These are phyloP conservation scores for Plecturocebus donacophilus DNA, from an alignment of 2,113 vertebrate species.

Conservation along the genomic window DNA sequence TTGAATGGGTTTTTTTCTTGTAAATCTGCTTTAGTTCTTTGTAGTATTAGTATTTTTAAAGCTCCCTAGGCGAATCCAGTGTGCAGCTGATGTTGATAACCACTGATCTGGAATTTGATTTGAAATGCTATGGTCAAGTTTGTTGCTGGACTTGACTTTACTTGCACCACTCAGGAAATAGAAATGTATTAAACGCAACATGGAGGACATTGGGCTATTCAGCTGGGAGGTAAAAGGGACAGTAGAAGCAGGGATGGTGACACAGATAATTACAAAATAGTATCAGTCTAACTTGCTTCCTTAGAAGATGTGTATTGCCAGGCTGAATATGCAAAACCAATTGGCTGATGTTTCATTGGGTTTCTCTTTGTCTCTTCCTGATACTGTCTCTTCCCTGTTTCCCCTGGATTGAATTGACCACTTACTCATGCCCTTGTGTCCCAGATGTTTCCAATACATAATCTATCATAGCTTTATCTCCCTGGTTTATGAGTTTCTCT, in stretches of 20 bases:
- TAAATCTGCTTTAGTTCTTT: no score
- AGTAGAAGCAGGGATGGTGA: not conserved
- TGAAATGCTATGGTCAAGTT: rapidly evolving
- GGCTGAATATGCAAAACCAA: not conserved
- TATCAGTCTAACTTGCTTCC: not conserved
- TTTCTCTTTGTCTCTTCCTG: not conserved
- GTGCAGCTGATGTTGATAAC: not conserved
- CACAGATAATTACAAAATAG: not conserved
- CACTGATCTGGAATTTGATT: not conserved
- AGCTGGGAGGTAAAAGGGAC: not conserved
- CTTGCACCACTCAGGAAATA: not conserved
- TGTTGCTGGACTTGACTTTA: not conserved
- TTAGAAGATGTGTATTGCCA: not conserved
- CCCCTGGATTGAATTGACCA: not conserved
- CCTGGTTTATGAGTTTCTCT: not conserved
- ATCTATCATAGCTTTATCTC: not conserved
- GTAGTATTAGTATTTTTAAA: not conserved
- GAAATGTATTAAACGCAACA: not conserved
- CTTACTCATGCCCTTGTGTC: not conserved
- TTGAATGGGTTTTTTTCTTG: no score
- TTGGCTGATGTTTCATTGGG: not conserved
- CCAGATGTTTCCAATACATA: not conserved
- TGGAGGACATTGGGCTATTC: not conserved
- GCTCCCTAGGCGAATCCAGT: not conserved
- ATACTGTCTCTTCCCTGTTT: not conserved